Evolutionary conservation across 2,113 vertebrate species (phyloP), one percentile per base, ranked within the genome.

Genomic region (Lepisosteus oculatus): DNA sequence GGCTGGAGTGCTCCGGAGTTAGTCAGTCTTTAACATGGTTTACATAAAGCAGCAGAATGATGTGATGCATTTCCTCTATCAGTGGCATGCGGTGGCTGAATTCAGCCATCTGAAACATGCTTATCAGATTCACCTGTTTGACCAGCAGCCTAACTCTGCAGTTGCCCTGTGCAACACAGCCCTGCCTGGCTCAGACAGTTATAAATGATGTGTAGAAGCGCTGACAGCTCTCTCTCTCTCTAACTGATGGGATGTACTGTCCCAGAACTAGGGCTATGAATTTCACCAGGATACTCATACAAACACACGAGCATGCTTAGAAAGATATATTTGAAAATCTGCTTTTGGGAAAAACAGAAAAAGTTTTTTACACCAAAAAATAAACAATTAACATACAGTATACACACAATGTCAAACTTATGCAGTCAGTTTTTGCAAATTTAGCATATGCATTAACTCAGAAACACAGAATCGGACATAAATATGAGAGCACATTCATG

Each of bases 161-260:
- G 76, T 73, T 29, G 17, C 6, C 71, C 69, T 61, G 68, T 72
- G 79, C 82, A 85, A 87, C 86, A 77, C 78, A 78, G 84, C 86
- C 88, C 86, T 83, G 78, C 74, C 78, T 70, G 70, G 66, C 67
- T 0, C 66, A 83, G 88, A 86, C 86, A 88, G 87, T 79, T 84
- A 90, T 85, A 88, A 89, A 90, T 79, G 84, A 81, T 77, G 75
- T 61, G 70, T 73, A 73, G 74, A 51, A 81, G 73, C 69, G 73
- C 72, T 84, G 87, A 88, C 88, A 87, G 87, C 75, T 78, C 79
- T 80, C 78, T 81, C 78, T 81, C 83, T 61, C 69, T 68, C 83
- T 90, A 86, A 90, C 85, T 77, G 85, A 90, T 89, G 87, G 87
- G 84, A 80, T 77, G 74, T 81, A 81, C 13, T 86, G 83, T 80